Base-by-base conservation (phyloP, 2,888 invertebrate species). In the Erebia epiphron region DNA sequence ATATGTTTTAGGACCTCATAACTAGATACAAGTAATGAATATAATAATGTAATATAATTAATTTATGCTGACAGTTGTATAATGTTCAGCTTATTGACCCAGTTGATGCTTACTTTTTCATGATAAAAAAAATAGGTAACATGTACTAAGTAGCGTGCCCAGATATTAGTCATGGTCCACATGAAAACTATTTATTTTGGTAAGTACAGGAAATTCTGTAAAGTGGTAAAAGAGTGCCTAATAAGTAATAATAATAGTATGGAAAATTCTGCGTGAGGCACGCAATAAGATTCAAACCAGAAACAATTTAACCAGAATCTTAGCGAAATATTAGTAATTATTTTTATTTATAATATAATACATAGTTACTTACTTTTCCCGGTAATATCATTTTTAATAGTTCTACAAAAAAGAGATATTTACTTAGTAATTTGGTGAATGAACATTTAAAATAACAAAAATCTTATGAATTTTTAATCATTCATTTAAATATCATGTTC, bases 261-360 rank as follows among this genome's bases (percentile, higher is more conserved):
- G 46, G 43, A 43, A 46, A 49, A 62, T 43, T 62, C 16, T 46
- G 49, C 49, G 49, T 62, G 62, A 21, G 46, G 21, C 62, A 62
- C 49, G 62, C 62, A 49, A 62, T 62, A 49, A 26, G 21, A 21
- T 4, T 16, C 43, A 61, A 43, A 43, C 11, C 18, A 61, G 7
- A 61, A 43, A 61, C 46, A 18, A 46, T 46, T 5, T 43, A 7
- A 61, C 18, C 61, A 43, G 35, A 41, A 60, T 41, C 58, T 60
- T 8, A 61, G 16, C 11, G 16, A 16, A 43, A 46, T 43, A 60
- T 11, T 60, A 43, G 7, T 58, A 58, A 2, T 8, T 3, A 35
- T 14, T 14, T 58, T 58, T 14, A 5, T 11, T 7, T n/a, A 14
- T 9, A 35, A 60, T 49, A 35, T 35, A 35, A 7, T 35, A 35